Evolutionary conservation across 2,113 vertebrate genomes (phyloP), one percentile per base, ranked within the genome.

Genomic region (Gymnorhina tibicen): DNA sequence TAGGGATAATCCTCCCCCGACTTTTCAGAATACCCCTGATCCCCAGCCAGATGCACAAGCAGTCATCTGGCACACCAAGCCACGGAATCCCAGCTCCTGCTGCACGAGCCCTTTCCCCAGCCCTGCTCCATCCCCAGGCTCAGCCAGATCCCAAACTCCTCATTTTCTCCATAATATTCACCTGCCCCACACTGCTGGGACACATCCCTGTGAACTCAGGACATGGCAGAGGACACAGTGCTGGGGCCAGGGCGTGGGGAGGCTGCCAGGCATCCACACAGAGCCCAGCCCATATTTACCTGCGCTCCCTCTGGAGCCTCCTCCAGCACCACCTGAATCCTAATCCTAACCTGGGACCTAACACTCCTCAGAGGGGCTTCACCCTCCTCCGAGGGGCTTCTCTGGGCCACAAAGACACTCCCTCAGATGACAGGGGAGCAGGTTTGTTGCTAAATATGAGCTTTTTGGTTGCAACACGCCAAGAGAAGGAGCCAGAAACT

Each of bases 1-100:
- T 0, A 35, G 22, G 27, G 15, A 9, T 37, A 44, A 74, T 5
- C 7, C 10, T n/a, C 16, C 8, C 10, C 3, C 0, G 1, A 4
- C n/a, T 74, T 60, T 44, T 49, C 55, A 69, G 47, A 47, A 33
- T 5, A 15, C 5, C 33, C 16, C 32, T 67, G 27, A 27, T 11
- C 14, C 35, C n/a, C 42, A 78, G 23, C 41, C 58, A 76, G 46
- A 28, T 6, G 15, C 63, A 47, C 1, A 3, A 46, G n/a, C 27
- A 3, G 27, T 3, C 13, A 7, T 8, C 37, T 10, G 28, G 42
- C 41, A 55, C 0, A 16, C 24, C 37, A 20, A 68, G 58, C 7
- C 6, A 35, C 4, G 16, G 21, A 62, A 77, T 27, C 14, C 41
- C 88, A 64, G 14, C 30, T 79, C 63, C 56, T 42, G 44, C 55